Conservation (phyloP, 2,888 invertebrate species). For the Drosophila nigricruria region DNA sequence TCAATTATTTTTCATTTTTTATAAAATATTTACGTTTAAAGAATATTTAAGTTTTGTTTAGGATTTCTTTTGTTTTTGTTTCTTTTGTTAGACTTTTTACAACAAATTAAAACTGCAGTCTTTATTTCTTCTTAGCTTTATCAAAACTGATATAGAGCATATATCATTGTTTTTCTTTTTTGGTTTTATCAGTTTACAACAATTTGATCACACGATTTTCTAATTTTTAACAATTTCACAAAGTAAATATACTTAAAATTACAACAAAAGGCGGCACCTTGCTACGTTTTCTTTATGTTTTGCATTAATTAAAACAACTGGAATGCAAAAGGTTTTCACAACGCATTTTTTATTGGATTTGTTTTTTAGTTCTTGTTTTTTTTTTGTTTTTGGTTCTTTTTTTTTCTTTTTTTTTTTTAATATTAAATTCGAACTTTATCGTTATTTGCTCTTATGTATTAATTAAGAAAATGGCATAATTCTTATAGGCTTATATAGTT, state of each 20-base stretch:
- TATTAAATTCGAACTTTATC: slow-evolving; percentile 47
- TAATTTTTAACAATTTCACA: slow-evolving; percentile 56
- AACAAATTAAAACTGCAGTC: slow-evolving; percentile 75
- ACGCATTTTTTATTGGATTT: slow-evolving; percentile 65
- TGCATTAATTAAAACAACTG: slow-evolving; percentile 80
- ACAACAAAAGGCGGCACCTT: slow-evolving; percentile 76
- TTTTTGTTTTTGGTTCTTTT: slow-evolving; percentile 21
- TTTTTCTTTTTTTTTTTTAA: slow-evolving; percentile 38
- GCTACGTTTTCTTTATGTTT: slow-evolving; percentile 44
- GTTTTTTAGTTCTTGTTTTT: slow-evolving; percentile 40
- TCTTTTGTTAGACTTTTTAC: slow-evolving; percentile 54
- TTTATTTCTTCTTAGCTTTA: slow-evolving; percentile 75
- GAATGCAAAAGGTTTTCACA: slow-evolving; percentile 75
- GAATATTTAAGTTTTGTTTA: slow-evolving; percentile 44
- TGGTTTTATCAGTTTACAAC: slow-evolving; percentile 58
- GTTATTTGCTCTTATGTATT: slow-evolving; percentile 64
- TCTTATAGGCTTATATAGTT: slow-evolving; percentile 37
- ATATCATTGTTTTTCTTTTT: slow-evolving; percentile 32
- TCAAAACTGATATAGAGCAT: slow-evolving; percentile 53
- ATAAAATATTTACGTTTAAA: slow-evolving; percentile 37
- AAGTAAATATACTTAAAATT: slow-evolving; percentile 65
- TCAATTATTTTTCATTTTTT: slow-evolving; percentile 40
- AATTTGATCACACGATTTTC: slow-evolving; percentile 54
- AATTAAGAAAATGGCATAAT: slow-evolving; percentile 46
- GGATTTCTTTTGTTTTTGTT: slow-evolving; percentile 17